Evolutionary conservation across 2,888 invertebrate species (phyloP).

Genomic region (Choreutis nemorana): DNA sequence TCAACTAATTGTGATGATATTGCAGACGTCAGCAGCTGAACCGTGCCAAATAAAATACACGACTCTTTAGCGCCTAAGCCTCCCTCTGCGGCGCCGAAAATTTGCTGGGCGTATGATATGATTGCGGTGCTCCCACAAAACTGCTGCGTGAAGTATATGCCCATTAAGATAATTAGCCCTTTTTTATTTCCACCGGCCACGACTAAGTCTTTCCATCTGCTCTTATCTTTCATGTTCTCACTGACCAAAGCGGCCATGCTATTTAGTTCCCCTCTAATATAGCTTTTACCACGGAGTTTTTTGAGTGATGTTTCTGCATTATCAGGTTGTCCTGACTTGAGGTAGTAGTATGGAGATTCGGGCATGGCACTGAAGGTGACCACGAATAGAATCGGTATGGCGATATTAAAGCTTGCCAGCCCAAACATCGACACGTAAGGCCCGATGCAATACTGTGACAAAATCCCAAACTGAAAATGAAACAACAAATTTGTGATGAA

Average conservation of each 20-base stretch:
- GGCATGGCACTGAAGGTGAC: slow-evolving; percentile 68
- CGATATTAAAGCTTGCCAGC: slow-evolving; percentile 62
- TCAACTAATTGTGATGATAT: slow-evolving; percentile 68
- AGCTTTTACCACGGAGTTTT: slow-evolving; percentile 61
- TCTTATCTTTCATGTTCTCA: slow-evolving; percentile 58
- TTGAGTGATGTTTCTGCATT: slow-evolving; percentile 64
- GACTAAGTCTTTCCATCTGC: slow-evolving; percentile 56
- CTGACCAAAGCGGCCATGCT: slow-evolving; percentile 59
- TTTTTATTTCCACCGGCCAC: slow-evolving; percentile 53
- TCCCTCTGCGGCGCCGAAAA: slow-evolving; percentile 64
- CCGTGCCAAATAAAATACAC: slow-evolving; percentile 60
- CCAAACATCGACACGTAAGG: slow-evolving; percentile 65
- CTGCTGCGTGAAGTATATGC: slow-evolving; percentile 69
- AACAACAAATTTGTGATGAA: not conserved
- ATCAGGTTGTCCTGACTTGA: slow-evolving; percentile 52
- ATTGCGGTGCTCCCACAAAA: slow-evolving; percentile 69
- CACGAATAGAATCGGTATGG: slow-evolving; percentile 63
- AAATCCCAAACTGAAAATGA: slow-evolving; percentile 54
- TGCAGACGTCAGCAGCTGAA: slow-evolving; percentile 62
- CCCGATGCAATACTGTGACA: slow-evolving; percentile 68
- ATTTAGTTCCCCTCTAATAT: slow-evolving; percentile 63
- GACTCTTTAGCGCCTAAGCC: slow-evolving; percentile 53
- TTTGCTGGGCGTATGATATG: slow-evolving; percentile 67
- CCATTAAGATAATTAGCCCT: slow-evolving; percentile 66
- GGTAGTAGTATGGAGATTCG: slow-evolving; percentile 70